Conservation (phyloP, 2,113 vertebrate genomes). For the Alaudala cheleensis region DNA sequence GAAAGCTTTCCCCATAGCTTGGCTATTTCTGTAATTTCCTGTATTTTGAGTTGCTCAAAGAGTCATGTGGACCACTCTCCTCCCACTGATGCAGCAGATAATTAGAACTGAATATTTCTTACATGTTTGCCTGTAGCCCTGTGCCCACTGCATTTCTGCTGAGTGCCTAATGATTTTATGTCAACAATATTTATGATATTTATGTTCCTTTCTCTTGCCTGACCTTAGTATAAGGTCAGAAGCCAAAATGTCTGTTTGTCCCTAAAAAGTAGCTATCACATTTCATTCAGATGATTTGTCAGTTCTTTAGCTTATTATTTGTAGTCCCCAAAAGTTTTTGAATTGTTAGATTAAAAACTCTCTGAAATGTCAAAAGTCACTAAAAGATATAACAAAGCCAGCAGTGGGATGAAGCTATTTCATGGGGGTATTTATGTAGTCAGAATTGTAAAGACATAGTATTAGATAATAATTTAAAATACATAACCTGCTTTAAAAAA, state of each 20-base stretch:
- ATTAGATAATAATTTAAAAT: not conserved
- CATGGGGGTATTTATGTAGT: not conserved
- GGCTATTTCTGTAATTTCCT: not conserved
- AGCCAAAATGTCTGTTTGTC: not conserved
- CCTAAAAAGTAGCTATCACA: not conserved
- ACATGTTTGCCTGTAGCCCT: not conserved
- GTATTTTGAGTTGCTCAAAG: not conserved
- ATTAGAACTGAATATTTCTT: not conserved
- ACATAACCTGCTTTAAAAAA: not conserved
- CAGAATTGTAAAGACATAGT: not conserved
- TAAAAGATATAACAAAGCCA: not conserved
- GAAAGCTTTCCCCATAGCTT: not conserved
- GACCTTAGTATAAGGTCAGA: not conserved
- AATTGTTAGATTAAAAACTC: not conserved
- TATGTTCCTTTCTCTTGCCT: not conserved
- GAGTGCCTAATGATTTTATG: not conserved
- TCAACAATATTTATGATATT: not conserved
- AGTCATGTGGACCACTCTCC: not conserved
- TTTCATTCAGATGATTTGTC: not conserved
- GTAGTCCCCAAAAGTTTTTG: not conserved
- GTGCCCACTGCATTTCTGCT: fast-evolving
- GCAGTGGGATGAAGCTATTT: not conserved
- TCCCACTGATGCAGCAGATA: not conserved
- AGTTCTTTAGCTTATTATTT: not conserved
- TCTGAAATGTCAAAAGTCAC: not conserved